A percentile compares a stretch with the other conserved stretches of the same genome.
phyloP scores from a whole-genome alignment of 2,113 vertebrate species.

The Labrus mixtus region DNA sequence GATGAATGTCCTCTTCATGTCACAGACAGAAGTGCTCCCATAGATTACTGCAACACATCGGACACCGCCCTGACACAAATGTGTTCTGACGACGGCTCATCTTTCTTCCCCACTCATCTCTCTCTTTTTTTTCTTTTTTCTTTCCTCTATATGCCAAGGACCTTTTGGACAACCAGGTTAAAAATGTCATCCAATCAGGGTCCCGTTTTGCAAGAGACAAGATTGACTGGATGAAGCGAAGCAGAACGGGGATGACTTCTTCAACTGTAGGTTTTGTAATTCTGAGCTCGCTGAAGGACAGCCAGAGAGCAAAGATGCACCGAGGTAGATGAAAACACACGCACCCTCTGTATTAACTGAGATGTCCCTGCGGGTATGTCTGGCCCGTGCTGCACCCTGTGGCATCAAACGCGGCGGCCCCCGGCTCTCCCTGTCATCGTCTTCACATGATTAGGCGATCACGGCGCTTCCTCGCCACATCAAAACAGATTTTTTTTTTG shows the following conservation, averaged over 20 bases:
- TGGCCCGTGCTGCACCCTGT: not conserved
- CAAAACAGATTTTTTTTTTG: slow-evolving; percentile 47
- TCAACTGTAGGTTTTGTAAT: slow-evolving; percentile 32
- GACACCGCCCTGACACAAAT: slow-evolving; percentile 75
- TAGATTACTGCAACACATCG: slow-evolving; percentile 77
- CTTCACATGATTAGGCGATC: slow-evolving; percentile 50
- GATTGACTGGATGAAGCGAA: slow-evolving; percentile 42
- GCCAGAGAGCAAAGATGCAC: slow-evolving; percentile 33
- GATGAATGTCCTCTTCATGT: slow-evolving; percentile 81
- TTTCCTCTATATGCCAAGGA: slow-evolving; percentile 72
- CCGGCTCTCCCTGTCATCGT: slow-evolving; percentile 9
- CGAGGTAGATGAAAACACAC: slow-evolving; percentile 27
- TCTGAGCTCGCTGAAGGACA: slow-evolving; percentile 40
- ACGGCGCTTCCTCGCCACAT: slow-evolving; percentile 52
- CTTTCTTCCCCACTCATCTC: slow-evolving; percentile 73
- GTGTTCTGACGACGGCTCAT: slow-evolving; percentile 76
- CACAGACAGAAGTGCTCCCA: slow-evolving; percentile 72
- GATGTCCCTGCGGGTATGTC: slow-evolving; percentile 17
- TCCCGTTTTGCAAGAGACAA: slow-evolving; percentile 51
- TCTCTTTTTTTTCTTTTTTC: slow-evolving; percentile 59
- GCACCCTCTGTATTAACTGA: slow-evolving; percentile 29
- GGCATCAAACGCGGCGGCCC: slow-evolving; percentile 35
- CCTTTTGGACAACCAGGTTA: slow-evolving; percentile 78
- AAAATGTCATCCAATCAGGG: slow-evolving; percentile 73
- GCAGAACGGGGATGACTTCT: slow-evolving; percentile 12